phyloP scores from a whole-genome alignment of 2,113 vertebrate genomes.

The Mormyrus iriodes region DNA sequence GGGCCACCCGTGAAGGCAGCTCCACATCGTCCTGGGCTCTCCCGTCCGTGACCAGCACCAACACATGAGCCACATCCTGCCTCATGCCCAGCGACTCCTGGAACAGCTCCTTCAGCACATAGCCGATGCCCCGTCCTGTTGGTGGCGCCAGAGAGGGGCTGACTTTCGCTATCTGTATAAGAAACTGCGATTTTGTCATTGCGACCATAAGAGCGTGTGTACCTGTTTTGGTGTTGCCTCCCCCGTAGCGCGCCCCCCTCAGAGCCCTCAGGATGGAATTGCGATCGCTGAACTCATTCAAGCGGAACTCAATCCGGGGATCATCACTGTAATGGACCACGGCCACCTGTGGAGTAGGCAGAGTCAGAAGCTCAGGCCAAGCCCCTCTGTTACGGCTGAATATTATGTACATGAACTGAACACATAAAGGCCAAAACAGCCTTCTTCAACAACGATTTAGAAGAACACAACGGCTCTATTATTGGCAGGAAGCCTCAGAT shows the following conservation, averaged over 20 bases:
- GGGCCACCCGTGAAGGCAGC: slow-evolving; percentile 69
- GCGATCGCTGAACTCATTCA: slow-evolving; percentile 67
- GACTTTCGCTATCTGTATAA: not conserved
- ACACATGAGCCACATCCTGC: slow-evolving; percentile 57
- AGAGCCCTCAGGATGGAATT: slow-evolving; percentile 67
- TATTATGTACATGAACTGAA: not conserved
- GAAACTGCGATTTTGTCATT: not conserved
- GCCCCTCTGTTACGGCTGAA: not conserved
- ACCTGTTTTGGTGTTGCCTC: slow-evolving; percentile 85
- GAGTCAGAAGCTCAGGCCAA: slow-evolving; percentile 10
- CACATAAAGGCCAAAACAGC: too few species aligned
- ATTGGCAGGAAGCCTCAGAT: too few species aligned
- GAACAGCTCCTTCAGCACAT: slow-evolving; percentile 72
- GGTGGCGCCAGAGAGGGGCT: not conserved
- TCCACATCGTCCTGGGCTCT: slow-evolving; percentile 74
- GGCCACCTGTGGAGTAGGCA: slow-evolving; percentile 63
- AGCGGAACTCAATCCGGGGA: slow-evolving; percentile 69
- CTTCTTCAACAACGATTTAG: too few species aligned
- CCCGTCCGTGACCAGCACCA: slow-evolving; percentile 81
- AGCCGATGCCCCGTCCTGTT: slow-evolving; percentile 72
- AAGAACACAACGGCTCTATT: too few species aligned
- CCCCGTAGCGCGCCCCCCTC: slow-evolving; percentile 59
- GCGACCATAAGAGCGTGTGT: not conserved
- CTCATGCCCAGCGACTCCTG: slow-evolving; percentile 76
- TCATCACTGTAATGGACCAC: slow-evolving; percentile 80